A percentile compares a stretch with the other conserved stretches of the same genome.
These are phyloP conservation scores for Drosophila aff. DNA, from an alignment of 1,140 invertebrate genomes.

Conservation along the genomic window DNA sequence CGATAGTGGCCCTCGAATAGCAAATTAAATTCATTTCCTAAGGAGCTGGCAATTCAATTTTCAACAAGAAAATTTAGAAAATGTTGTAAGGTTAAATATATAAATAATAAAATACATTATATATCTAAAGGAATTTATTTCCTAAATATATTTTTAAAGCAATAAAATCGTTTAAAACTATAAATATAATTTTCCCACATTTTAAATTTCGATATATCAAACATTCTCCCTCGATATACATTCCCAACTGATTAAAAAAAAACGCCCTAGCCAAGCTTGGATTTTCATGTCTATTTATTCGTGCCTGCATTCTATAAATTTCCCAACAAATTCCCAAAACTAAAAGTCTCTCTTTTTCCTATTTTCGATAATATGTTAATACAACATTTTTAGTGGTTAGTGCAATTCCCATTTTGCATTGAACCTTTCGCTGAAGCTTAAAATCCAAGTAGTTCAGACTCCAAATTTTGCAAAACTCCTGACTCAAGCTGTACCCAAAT, in stretches of 20 bases:
- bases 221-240: no score
- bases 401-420: slow-evolving; percentile 32
- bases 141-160: neutral
- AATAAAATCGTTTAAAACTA: neutral
- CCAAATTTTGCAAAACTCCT: neutral
- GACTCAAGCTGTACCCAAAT: neutral
- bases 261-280: neutral
- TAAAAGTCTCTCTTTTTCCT: neutral
- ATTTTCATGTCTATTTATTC: neutral
- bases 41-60: neutral
- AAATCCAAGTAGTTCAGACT: neutral
- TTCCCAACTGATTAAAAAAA: neutral
- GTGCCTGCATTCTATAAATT: neutral
- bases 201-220: no score
- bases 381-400: slow-evolving; percentile 6
- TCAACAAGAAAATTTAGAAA: neutral
- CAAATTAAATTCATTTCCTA: neutral
- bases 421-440: neutral
- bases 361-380: slow-evolving; percentile 37
- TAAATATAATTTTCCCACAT: no score
- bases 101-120: neutral
- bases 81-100: neutral
- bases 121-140: neutral
- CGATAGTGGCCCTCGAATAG: slow-evolving; percentile 3
- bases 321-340: neutral